Conservation (phyloP, 2,797 vertebrate genomes). For the Podarcis siculus region DNA sequence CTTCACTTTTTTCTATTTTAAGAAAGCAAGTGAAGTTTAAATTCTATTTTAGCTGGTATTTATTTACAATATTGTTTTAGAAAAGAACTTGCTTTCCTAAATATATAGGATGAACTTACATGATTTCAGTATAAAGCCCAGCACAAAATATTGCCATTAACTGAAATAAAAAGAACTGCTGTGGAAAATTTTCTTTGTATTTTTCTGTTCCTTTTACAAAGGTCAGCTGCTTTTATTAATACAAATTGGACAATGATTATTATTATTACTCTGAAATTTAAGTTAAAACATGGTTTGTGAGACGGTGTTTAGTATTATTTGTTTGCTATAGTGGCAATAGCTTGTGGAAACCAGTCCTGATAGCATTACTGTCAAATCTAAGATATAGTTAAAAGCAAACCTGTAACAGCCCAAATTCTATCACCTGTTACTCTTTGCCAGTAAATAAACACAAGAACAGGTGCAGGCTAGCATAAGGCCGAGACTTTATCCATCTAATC, state of each 20-base stretch:
- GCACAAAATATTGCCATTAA: not conserved
- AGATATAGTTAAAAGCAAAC: conserved; percentile 8
- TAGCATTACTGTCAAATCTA: conserved; percentile 11
- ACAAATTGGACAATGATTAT: not conserved
- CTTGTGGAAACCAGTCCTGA: not conserved
- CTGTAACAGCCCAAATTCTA: conserved; percentile 2
- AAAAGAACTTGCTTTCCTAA: not conserved
- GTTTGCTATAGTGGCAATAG: not conserved
- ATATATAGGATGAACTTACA: not conserved
- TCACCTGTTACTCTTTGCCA: conserved; percentile 46
- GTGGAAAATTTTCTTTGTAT: not conserved
- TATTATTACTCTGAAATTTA: not conserved
- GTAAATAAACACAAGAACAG: conserved; percentile 57
- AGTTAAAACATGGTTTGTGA: accelerated
- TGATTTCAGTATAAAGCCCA: not conserved
- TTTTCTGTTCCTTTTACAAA: not conserved
- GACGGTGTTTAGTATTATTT: not conserved
- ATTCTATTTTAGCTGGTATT: not conserved
- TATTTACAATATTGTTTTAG: not conserved
- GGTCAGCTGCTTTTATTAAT: conserved; percentile 1
- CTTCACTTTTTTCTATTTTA: not conserved
- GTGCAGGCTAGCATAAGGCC: conserved; percentile 63
- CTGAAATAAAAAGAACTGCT: not conserved
- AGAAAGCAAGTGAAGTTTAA: not conserved
- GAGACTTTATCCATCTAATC: conserved; percentile 81